Evolutionary conservation across 2,888 invertebrate genomes (phyloP), one percentile per base, ranked within the genome.

Genomic region (Harpalus rufipes): DNA sequence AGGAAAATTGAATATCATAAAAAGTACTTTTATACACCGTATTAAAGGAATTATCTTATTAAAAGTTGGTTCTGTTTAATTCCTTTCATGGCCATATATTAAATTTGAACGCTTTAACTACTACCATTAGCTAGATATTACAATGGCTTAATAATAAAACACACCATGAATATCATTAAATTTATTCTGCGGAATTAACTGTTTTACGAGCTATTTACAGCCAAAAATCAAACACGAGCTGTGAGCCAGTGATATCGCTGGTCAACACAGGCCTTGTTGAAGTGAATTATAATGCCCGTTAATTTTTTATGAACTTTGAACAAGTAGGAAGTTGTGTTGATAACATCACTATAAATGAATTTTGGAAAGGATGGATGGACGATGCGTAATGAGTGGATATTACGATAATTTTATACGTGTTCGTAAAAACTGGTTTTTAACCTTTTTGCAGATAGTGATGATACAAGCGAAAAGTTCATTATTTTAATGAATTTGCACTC

Each of bases 111-210:
- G 59, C 7, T 59, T 59, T 59, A 59, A 59, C n/a, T 14, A 16
- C 18, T 0, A 3, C 12, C 12, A 21, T 63, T 63, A 21, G 25
- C 63, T 12, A 21, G 21, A 21, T 8, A 16, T 14, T 16, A 63
- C 63, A 68, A 68, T 39, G 68, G 68, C 68, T 68, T 39, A 68
- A 68, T 68, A 68, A n/a, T 68, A 68, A 68, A 68, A 65, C 12
- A 65, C 7, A 7, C 21, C 21, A 21, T 4, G 39, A 65, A 65
- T 65, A 25, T 65, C 63, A 32, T 21, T 65, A 65, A 65, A 25
- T 65, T 39, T 39, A 65, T 65, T 65, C n/a, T 2, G 65, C 39
- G 32, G 39, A 65, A 65, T 65, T 65, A 65, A 12, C 68, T 68
- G 68, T 68, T 68, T 68, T 68, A 41, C 39, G 68, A 39, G 32